Evolutionary conservation across 2,797 vertebrate genomes (phyloP).

Genomic region (Lagodon rhomboides): DNA sequence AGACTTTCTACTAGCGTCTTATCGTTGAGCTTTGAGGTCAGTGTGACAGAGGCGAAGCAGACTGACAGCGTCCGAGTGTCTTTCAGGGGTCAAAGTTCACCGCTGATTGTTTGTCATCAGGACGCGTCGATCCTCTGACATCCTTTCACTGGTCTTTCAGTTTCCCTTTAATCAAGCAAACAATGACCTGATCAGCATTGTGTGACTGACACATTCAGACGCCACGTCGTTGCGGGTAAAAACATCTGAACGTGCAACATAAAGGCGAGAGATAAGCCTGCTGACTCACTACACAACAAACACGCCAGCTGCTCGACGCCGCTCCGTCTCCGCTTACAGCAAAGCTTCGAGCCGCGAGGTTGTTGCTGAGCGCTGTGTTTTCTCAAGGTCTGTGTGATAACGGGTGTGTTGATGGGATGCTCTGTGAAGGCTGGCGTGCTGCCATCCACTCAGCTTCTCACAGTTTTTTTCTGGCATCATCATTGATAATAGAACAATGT

Average conservation of each 20-base stretch:
- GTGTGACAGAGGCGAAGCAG: constrained; percentile 44
- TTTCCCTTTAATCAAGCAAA: constrained; percentile 31
- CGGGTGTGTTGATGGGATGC: constrained; percentile 38
- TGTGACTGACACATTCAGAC: background rate
- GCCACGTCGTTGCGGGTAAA: background rate
- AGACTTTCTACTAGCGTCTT: background rate
- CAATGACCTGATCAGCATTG: constrained; percentile 7
- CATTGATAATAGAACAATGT: constrained; percentile 10
- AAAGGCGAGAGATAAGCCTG: background rate
- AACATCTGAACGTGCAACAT: background rate
- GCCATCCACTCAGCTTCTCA: constrained; percentile 33
- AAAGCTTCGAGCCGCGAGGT: background rate
- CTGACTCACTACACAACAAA: constrained; percentile 1
- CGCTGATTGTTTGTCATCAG: constrained; percentile 7
- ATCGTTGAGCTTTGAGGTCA: constrained; percentile 33
- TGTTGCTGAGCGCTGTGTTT: constrained; percentile 22
- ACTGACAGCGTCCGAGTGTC: background rate
- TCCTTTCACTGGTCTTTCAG: constrained; percentile 3
- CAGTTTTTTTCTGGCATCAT: constrained; percentile 16
- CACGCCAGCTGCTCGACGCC: constrained; percentile 1
- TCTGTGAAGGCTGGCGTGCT: background rate
- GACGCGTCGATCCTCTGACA: background rate
- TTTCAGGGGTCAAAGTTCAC: constrained; percentile 50
- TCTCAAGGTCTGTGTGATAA: constrained; percentile 33
- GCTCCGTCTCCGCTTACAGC: background rate